phyloP scores from a whole-genome alignment of 2,113 vertebrate species.

The Jacana jacana region DNA sequence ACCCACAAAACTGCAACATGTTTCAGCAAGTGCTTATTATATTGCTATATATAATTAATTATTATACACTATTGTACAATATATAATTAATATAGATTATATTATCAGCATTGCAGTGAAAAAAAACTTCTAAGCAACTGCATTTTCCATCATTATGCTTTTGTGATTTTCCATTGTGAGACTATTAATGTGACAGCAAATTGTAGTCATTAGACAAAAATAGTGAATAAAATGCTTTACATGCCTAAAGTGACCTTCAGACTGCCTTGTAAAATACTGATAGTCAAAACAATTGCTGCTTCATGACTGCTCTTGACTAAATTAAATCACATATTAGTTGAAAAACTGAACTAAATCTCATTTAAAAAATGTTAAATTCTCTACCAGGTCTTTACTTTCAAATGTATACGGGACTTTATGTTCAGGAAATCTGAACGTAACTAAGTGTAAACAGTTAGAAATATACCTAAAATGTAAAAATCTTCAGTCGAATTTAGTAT shows the following conservation, averaged over 20 bases:
- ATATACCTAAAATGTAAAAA: neutral
- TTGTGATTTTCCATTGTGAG: constrained; percentile 7
- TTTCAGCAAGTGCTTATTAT: neutral
- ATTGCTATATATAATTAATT: neutral
- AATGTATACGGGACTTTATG: neutral
- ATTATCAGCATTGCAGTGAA: neutral
- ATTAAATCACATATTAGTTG: neutral
- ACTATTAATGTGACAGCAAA: constrained; percentile 25
- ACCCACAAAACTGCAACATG: neutral
- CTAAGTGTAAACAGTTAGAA: neutral
- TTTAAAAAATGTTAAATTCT: neutral
- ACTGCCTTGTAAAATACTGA: neutral
- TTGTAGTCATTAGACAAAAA: constrained; percentile 32
- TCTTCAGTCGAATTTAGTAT: neutral
- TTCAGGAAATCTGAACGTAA: neutral
- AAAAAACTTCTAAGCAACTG: neutral
- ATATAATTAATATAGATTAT: neutral
- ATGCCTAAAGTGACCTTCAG: constrained; percentile 39
- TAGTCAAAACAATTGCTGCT: neutral
- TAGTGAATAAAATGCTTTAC: neutral
- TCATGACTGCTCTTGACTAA: neutral
- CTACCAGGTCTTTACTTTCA: neutral
- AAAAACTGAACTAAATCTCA: neutral
- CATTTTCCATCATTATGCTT: neutral
- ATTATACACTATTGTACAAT: neutral